Percentiles rank a stretch among this genome's conserved stretches.
These are phyloP conservation scores for Karalla daura DNA, from an alignment of 2,797 vertebrate genomes.

Conservation along the genomic window DNA sequence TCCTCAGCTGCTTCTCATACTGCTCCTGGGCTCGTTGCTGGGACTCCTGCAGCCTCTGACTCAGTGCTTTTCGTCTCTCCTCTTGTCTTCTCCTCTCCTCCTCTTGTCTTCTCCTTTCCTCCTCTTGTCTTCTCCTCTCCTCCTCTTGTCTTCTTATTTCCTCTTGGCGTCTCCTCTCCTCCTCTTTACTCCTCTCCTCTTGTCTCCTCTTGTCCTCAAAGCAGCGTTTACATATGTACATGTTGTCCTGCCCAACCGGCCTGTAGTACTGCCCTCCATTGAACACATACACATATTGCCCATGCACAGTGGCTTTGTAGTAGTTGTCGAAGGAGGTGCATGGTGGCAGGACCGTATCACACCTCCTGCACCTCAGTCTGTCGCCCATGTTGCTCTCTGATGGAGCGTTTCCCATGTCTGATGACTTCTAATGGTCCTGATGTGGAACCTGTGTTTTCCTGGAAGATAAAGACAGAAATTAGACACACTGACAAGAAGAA, in stretches of 20 bases:
- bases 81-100: neutral
- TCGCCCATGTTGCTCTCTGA: neutral
- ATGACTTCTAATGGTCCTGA: neutral
- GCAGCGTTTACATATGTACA: neutral
- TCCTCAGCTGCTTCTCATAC: neutral
- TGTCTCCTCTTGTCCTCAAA: neutral
- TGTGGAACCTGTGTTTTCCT: neutral
- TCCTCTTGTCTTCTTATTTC: too few relatives aligned
- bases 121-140: neutral
- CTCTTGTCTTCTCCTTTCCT: neutral
- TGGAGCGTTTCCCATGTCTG: neutral
- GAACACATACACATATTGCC: neutral
- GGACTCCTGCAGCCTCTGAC: neutral
- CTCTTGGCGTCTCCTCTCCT: neutral
- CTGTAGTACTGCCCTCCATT: conserved; percentile 4
- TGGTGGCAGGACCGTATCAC: neutral
- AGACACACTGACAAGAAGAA: too few relatives aligned
- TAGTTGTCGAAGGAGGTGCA: neutral
- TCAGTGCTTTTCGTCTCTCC: neutral
- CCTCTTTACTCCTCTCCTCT: neutral
- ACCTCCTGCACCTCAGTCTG: neutral
- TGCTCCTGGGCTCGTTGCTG: neutral
- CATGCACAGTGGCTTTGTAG: neutral
- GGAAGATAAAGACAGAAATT: neutral
- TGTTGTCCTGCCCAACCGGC: neutral